Base-by-base conservation (phyloP, 2,888 invertebrate species). In the Cyrtodaria siliqua region DNA sequence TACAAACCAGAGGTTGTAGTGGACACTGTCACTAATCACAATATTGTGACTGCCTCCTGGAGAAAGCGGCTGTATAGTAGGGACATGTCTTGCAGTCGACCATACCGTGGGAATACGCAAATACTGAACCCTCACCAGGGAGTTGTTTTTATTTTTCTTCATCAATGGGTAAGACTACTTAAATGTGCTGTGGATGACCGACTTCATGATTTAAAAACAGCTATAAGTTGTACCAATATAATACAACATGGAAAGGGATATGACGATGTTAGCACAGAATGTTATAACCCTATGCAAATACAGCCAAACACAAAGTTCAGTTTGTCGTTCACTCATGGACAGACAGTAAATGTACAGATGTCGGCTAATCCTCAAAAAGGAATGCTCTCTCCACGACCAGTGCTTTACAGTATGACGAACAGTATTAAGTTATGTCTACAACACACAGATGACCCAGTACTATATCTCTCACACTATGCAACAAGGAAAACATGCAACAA, bases 401-500 rank as follows among this genome's bases (percentile, higher is more conserved):
- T 84, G 33, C 64, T 85, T 2, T 82, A 74, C 53, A 70, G 77
- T 33, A 80, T 86, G 75, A 83, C 85, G 16, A 60, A 57, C 18
- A 85, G 79, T 38, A 56, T 83, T 2, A 83, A 79, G 44, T 64
- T 79, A n/a, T 86, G 86, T 44, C 67, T 85, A 26, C 76, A 73
- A 18, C 86, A 86, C 55, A 68, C 67, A 9, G 70, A 77, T n/a
- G 80, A 86, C 53, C 86, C 86, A 29, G 79, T 85, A 0, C 67
- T 68, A 49, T 59, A 71, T 24, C 63, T 88, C 12, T 60, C 71
- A n/a, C 64, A 64, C n/a, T 84, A 82, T 62, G 69, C 83, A n/a
- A 81, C 80, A 16, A 59, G 49, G 12, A 53, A 71, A 16, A 76
- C 85, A n/a, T 64, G 66, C 16, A 55, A 66, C 9, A 27, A 20